These are phyloP conservation scores for Drosophila funebris DNA, from an alignment of 1,140 invertebrate species.

Conservation along the genomic window DNA sequence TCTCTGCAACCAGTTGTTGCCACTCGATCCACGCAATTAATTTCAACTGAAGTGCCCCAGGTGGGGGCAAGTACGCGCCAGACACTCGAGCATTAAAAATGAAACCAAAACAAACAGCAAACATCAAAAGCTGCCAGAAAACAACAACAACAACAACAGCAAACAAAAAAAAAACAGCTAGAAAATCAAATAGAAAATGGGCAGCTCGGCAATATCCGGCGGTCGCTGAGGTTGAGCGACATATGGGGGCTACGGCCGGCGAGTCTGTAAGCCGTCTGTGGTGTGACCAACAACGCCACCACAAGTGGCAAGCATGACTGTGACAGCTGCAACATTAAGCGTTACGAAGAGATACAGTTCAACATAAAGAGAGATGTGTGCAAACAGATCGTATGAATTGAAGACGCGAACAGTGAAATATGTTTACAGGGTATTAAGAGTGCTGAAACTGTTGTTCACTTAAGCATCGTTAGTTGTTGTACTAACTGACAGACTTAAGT, in stretches of 20 bases:
- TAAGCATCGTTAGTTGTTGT: too few species aligned
- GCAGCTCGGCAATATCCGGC: slow-evolving; percentile 60
- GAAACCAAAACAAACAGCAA: slow-evolving; percentile 78
- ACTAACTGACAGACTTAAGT: too few species aligned
- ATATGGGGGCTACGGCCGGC: slow-evolving; percentile 34
- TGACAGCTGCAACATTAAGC: slow-evolving; percentile 45
- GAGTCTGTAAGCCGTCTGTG: slow-evolving; percentile 53
- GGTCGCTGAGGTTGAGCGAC: background rate
- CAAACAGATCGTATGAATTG: background rate
- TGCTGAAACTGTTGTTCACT: background rate
- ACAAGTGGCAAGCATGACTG: slow-evolving; percentile 43
- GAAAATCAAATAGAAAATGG: slow-evolving; percentile 30
- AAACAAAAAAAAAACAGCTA: slow-evolving; percentile 29
- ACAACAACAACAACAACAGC: slow-evolving; percentile 39
- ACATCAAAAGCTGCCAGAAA: slow-evolving; percentile 70
- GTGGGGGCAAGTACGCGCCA: slow-evolving; percentile 3
- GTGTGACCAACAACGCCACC: background rate
- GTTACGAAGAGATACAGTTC: background rate
- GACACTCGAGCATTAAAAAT: slow-evolving; percentile 63
- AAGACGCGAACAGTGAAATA: background rate
- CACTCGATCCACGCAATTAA: slow-evolving; percentile 81
- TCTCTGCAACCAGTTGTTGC: slow-evolving; percentile 40
- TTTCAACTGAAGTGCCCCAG: slow-evolving; percentile 63
- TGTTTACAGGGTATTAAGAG: background rate
- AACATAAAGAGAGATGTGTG: background rate